Evolutionary conservation across 2,797 vertebrate genomes (phyloP).

Genomic region (Labroides dimidiatus): DNA sequence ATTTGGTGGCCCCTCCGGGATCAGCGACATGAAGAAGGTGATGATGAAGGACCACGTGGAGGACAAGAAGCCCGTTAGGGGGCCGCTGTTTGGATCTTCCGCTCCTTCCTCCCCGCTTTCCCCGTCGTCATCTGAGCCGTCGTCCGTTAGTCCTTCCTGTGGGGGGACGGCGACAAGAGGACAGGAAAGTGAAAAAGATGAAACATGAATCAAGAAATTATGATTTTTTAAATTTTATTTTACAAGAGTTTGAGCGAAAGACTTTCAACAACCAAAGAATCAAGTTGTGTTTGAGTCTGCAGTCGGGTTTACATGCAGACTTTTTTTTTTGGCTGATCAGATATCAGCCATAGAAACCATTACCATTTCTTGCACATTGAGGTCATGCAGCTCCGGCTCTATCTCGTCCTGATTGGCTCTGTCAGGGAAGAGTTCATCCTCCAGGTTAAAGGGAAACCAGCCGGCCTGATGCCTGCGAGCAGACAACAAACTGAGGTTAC

Average conservation of each 20-base stretch:
- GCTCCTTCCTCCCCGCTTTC: constrained; percentile 86
- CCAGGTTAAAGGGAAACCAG: constrained; percentile 95
- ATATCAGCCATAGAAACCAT: too few relatives aligned
- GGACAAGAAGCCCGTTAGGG: constrained; percentile 89
- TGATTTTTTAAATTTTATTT: too few relatives aligned
- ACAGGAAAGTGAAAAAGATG: background rate
- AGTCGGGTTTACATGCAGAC: too few relatives aligned
- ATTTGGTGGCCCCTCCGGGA: constrained; percentile 93
- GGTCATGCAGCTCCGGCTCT: constrained; percentile 84
- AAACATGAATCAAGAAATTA: too few relatives aligned
- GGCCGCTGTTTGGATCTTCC: constrained; percentile 82
- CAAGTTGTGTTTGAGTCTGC: too few relatives aligned
- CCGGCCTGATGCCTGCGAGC: constrained; percentile 91
- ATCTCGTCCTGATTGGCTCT: constrained; percentile 85
- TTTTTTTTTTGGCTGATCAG: too few relatives aligned
- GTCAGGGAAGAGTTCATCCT: constrained; percentile 87
- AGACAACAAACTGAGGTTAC: background rate
- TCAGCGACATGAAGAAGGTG: constrained; percentile 96
- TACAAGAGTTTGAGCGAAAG: too few relatives aligned
- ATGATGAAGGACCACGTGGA: constrained; percentile 96
- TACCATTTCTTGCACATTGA: constrained; percentile 88
- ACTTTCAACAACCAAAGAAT: too few relatives aligned
- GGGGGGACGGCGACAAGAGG: background rate
- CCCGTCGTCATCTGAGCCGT: constrained; percentile 87
- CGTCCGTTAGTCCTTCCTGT: constrained; percentile 91